Percentiles rank a stretch among this genome's conserved stretches.
Evolutionary conservation across 2,797 vertebrate species (phyloP).

Genomic region (Hydrophis major): DNA sequence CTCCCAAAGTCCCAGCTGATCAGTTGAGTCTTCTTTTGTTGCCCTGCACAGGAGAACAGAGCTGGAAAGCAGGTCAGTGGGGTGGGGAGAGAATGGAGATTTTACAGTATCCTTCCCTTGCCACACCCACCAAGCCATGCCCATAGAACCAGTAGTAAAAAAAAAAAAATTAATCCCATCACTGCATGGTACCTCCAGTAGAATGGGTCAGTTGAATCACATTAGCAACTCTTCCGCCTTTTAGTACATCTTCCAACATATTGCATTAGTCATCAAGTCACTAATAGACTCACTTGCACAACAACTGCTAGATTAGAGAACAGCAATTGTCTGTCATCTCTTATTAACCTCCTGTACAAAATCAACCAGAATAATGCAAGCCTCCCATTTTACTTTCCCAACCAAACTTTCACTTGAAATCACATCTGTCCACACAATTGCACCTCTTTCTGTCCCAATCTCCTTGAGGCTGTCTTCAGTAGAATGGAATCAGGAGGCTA

Average conservation of each 20-base stretch:
- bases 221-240: slow-evolving; percentile 42
- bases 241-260: slow-evolving; percentile 54
- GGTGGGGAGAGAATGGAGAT: no score
- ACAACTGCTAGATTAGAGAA: slow-evolving; percentile 38
- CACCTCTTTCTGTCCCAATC: neutral
- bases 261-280: slow-evolving; percentile 49
- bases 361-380: slow-evolving; percentile 24
- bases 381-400: slow-evolving; percentile 45
- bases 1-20: no score
- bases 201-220: slow-evolving; percentile 63
- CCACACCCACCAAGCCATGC: no score
- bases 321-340: slow-evolving; percentile 57
- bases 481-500: neutral
- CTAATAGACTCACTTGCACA: slow-evolving; percentile 51
- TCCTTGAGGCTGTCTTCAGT: neutral
- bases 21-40: no score
- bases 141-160: no score
- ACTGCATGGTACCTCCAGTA: slow-evolving; percentile 11
- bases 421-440: neutral
- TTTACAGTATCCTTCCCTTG: no score
- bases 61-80: no score
- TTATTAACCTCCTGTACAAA: slow-evolving; percentile 50
- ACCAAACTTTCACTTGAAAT: slow-evolving; percentile 3
- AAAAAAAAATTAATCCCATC: no score
- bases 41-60: no score